A percentile compares a stretch with the other conserved stretches of the same genome.
phyloP scores from a whole-genome alignment of 2,113 vertebrate genomes.

The Trichechus manatus region DNA sequence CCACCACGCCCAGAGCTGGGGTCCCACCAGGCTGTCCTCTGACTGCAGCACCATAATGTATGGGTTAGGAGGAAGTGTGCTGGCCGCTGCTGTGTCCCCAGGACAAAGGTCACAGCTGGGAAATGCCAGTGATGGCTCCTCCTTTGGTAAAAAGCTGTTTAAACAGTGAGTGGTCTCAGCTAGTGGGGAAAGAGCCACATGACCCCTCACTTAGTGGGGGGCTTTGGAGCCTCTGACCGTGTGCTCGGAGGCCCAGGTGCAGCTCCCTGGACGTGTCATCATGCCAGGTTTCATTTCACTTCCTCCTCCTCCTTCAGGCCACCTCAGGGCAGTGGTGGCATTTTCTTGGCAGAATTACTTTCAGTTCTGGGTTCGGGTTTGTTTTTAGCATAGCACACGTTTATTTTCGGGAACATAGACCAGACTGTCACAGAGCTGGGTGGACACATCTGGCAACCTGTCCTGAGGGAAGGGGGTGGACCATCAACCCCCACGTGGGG shows the following conservation, averaged over 20 bases:
- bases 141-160: too few species aligned
- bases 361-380: background rate
- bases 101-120: background rate
- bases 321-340: background rate
- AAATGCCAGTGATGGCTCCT: background rate
- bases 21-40: too few species aligned
- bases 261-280: too few species aligned
- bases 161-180: background rate
- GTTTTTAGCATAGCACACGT: background rate
- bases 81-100: background rate
- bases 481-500: background rate
- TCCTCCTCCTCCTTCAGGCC: background rate
- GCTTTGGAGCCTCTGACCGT: too few species aligned
- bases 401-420: background rate
- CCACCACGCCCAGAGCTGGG: too few species aligned
- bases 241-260: too few species aligned
- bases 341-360: background rate
- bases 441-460: background rate
- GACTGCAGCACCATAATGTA: too few species aligned
- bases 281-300: too few species aligned
- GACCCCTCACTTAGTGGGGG: too few species aligned
- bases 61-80: background rate
- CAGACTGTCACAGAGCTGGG: background rate
- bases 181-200: background rate
- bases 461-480: background rate